Conservation (phyloP, 2,888 invertebrate species). For the Diachrysia chrysitis region DNA sequence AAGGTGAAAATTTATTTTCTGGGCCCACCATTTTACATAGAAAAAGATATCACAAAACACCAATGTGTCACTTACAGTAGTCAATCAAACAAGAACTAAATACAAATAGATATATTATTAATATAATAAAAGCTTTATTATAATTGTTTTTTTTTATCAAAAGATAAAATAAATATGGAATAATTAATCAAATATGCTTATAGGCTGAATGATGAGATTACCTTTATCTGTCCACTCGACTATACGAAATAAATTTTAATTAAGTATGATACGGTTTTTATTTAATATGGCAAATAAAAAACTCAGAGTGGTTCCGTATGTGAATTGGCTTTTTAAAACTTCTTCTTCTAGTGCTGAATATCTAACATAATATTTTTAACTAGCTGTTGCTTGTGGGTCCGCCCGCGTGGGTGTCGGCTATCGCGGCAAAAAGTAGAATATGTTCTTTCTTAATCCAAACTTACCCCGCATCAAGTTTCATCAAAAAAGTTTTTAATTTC, state of each 20-base stretch:
- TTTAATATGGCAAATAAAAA: too few species aligned
- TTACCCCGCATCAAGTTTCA: too few species aligned
- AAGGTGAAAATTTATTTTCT: conserved; percentile 62
- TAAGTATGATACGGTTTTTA: not conserved
- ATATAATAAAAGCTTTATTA: not conserved
- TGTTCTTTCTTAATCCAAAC: too few species aligned
- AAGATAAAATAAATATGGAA: conserved; percentile 1
- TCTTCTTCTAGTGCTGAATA: too few species aligned
- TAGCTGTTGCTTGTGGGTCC: not conserved
- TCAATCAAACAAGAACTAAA: not conserved
- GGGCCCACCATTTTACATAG: conserved; percentile 50
- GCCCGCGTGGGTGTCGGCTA: too few species aligned
- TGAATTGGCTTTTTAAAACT: too few species aligned
- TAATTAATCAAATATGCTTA: conserved; percentile 36
- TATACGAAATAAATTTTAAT: not conserved
- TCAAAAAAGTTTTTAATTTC: too few species aligned
- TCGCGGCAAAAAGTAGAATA: too few species aligned
- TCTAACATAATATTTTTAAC: too few species aligned
- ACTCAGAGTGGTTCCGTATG: too few species aligned
- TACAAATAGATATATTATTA: not conserved
- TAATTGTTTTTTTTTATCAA: conserved; percentile 13
- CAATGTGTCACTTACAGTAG: not conserved
- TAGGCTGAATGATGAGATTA: not conserved
- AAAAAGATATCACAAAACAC: not conserved
- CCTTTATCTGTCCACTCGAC: conserved; percentile 18